Evolutionary conservation across 2,888 invertebrate species (phyloP).

Genomic region (Eurytoma adleriae): DNA sequence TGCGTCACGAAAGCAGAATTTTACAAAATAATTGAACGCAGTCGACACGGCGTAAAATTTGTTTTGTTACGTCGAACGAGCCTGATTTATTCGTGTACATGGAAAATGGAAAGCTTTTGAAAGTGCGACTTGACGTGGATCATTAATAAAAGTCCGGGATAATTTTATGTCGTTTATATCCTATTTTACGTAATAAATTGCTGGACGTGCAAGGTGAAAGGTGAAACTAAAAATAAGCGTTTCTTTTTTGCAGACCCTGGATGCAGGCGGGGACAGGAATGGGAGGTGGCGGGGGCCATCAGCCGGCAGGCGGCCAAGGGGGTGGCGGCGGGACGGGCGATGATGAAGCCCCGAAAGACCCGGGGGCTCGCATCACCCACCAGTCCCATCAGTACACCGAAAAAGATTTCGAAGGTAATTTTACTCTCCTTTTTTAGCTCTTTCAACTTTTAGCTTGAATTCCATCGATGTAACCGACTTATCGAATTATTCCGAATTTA

Average conservation of each 20-base stretch:
- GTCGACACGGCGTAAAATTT: no score
- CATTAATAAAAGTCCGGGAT: no score
- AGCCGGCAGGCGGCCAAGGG: constrained; percentile 50
- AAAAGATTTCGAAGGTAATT: constrained; percentile 90
- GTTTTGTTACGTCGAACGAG: no score
- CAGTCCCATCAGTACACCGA: constrained; percentile 85
- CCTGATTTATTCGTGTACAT: no score
- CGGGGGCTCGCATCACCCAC: constrained; percentile 87
- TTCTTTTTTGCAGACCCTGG: constrained; percentile 77
- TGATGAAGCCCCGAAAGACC: constrained; percentile 92
- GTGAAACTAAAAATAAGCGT: neutral
- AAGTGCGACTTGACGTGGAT: no score
- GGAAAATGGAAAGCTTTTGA: no score
- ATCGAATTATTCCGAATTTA: neutral
- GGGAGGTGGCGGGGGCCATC: constrained; percentile 57
- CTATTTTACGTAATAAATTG: no score
- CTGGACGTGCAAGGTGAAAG: no score
- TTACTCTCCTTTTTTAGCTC: neutral
- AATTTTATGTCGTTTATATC: no score
- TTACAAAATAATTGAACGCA: no score
- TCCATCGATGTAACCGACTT: neutral
- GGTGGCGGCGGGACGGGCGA: constrained; percentile 77
- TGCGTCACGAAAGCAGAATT: no score
- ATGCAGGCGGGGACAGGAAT: constrained; percentile 74
- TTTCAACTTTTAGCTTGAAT: neutral